Evolutionary conservation across 2,113 vertebrate genomes (phyloP).

Genomic region (Ictalurus punctatus): DNA sequence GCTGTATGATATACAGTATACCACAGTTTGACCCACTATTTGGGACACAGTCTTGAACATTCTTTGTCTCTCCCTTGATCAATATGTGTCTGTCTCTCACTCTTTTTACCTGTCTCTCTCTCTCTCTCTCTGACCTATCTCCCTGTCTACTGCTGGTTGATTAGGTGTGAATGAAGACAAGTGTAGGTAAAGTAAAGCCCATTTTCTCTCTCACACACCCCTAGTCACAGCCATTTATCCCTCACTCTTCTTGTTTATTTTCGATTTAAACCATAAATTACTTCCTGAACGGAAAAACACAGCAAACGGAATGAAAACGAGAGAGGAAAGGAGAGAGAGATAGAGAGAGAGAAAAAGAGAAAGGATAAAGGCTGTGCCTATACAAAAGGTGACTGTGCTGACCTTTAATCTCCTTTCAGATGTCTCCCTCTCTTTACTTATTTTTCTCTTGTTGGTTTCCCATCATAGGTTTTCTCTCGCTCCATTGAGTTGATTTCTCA

Average conservation of each 20-base stretch:
- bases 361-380: background rate
- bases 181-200: slow-evolving; percentile 6
- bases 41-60: background rate
- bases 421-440: slow-evolving; percentile 17
- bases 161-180: slow-evolving; percentile 8
- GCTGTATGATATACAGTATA: background rate
- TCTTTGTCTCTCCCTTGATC: background rate
- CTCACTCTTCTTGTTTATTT: slow-evolving; percentile 4
- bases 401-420: slow-evolving; percentile 42
- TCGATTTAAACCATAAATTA: slow-evolving; percentile 14
- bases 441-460: background rate
- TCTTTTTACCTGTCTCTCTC: background rate
- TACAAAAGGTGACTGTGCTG: slow-evolving; percentile 34
- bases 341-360: background rate
- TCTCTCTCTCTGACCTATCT: background rate
- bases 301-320: background rate
- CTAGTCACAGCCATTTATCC: slow-evolving; percentile 8
- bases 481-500: background rate
- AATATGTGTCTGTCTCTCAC: background rate
- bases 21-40: background rate
- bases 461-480: background rate
- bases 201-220: background rate
- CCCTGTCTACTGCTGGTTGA: background rate
- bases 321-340: background rate
- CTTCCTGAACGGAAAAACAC: slow-evolving; percentile 20